phyloP scores from a whole-genome alignment of 2,797 vertebrate species.

The Pangasius djambal region DNA sequence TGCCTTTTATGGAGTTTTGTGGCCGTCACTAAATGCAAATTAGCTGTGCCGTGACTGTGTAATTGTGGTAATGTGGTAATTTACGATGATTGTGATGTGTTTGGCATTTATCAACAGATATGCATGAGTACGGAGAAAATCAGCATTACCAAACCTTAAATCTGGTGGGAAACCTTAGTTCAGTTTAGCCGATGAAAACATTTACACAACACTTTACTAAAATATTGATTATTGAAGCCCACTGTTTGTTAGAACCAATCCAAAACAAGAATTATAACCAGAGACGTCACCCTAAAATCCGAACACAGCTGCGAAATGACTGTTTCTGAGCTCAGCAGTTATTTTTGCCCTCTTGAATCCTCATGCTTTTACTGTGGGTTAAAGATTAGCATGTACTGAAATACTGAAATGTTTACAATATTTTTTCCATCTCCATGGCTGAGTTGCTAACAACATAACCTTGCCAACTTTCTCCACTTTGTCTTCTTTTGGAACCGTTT shows the following conservation, averaged over 20 bases:
- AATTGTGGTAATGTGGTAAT: background rate
- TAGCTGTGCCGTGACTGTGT: background rate
- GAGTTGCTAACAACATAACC: conserved; percentile 56
- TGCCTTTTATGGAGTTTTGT: background rate
- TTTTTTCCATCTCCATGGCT: conserved; percentile 57
- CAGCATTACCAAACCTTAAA: background rate
- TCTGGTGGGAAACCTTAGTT: background rate
- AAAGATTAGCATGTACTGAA: conserved; percentile 29
- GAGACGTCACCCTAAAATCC: background rate
- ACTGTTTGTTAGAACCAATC: background rate
- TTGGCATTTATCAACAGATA: background rate
- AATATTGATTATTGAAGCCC: background rate
- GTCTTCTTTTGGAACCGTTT: conserved; percentile 53
- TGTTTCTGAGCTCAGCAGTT: conserved; percentile 26
- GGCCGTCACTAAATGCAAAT: background rate
- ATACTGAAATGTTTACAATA: conserved; percentile 40
- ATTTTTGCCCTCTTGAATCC: conserved; percentile 30
- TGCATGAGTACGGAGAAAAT: background rate
- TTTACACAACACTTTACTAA: background rate
- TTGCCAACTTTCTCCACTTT: conserved; percentile 51
- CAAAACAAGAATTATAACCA: background rate
- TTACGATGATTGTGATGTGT: no score
- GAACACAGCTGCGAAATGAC: background rate
- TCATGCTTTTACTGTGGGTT: conserved; percentile 31
- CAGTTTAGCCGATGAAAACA: background rate